Evolutionary conservation across 1,140 invertebrate genomes (phyloP).

Genomic region (Penaeus indicus): DNA sequence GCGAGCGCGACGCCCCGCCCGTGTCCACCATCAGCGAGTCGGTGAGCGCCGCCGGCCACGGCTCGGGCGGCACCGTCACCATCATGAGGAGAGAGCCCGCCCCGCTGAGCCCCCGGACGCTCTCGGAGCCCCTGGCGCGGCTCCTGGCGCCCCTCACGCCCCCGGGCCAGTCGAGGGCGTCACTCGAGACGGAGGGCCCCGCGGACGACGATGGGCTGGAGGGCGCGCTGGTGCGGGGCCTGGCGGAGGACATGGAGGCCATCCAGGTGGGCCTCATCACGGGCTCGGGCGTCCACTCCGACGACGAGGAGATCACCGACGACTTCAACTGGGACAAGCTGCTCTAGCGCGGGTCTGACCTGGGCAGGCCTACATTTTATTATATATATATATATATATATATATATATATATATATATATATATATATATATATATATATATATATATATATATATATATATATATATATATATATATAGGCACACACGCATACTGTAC

Average conservation of each 20-base stretch:
- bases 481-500: no score
- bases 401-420: no score
- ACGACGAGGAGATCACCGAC: constrained; percentile 65
- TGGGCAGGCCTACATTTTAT: no score
- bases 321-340: constrained; percentile 66
- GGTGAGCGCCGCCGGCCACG: constrained; percentile 61
- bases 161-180: constrained; percentile 27
- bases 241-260: constrained; percentile 52
- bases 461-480: no score
- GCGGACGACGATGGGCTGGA: constrained; percentile 46
- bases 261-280: constrained; percentile 62
- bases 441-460: no score
- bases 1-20: constrained; percentile 35
- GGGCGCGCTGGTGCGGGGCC: constrained; percentile 37
- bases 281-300: constrained; percentile 57
- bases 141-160: constrained; percentile 61
- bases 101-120: constrained; percentile 23
- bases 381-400: no score
- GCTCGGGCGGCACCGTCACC: constrained; percentile 64
- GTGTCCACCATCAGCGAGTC: constrained; percentile 55
- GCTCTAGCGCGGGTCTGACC: constrained; percentile 35
- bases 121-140: constrained; percentile 59
- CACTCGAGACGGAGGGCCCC: not conserved
- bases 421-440: no score
- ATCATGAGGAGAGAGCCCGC: constrained; percentile 50